These are phyloP conservation scores for Vanessa atalanta DNA, from an alignment of 1,140 invertebrate genomes.

Conservation along the genomic window DNA sequence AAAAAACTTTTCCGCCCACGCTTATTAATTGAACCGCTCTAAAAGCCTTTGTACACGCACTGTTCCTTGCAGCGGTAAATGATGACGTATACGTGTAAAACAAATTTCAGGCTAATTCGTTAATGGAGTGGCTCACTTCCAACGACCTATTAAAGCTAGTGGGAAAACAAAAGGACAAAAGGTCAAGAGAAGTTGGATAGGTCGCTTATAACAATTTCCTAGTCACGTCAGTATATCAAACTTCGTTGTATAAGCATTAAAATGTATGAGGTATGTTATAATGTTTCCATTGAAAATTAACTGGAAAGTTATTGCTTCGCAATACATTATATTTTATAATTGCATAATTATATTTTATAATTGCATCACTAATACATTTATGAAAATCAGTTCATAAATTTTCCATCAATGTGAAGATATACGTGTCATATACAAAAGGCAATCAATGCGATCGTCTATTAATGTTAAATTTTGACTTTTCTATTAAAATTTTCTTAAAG, in stretches of 20 bases:
- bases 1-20: no score
- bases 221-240: neutral
- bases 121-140: neutral
- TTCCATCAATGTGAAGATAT: no score
- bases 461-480: no score
- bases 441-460: no score
- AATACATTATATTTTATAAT: neutral
- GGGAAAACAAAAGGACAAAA: conserved; percentile 7
- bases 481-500: no score
- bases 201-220: neutral
- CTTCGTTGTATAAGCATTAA: conserved; percentile 1
- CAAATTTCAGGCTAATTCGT: neutral
- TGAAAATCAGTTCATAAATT: no score
- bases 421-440: no score
- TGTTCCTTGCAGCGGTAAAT: neutral
- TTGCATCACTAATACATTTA: neutral
- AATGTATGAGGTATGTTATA: conserved; percentile 6
- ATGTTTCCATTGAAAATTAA: conserved; percentile 1
- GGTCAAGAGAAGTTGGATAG: conserved; percentile 1
- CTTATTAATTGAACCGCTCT: no score
- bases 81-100: neutral
- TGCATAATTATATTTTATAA: neutral
- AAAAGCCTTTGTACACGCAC: no score
- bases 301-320: neutral
- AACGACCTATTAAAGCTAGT: neutral